Base-by-base conservation (phyloP, 2,797 vertebrate genomes). In the Xenopus petersii region DNA sequence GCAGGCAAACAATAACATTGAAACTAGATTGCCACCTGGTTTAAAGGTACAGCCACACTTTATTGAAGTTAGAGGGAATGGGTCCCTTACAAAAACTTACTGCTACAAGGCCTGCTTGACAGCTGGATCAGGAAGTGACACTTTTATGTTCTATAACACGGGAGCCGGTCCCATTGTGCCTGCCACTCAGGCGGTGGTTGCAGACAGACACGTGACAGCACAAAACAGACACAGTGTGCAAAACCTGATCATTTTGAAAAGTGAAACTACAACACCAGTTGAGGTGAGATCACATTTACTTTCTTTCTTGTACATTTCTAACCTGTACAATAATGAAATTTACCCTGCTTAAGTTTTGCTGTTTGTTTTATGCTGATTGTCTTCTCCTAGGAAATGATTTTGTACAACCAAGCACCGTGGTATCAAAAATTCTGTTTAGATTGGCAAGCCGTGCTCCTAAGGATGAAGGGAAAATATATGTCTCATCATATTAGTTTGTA, bases 81-180 rank as follows among this genome's bases (percentile, higher is more conserved):
- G 95, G 77, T 98, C 97, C 75, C 83, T 98, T 82, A 97, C 97
- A 59, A 98, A 98, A 91, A 98, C 96, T 7, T 98, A 98, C 90
- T 98, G 97, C 90, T 98, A 98, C 86, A 98, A 98, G 87, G 95
- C 96, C 13, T 98, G 95, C 80, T 85, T 98, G 83, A 96, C 97
- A 0, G 93, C 94, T 11, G 96, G 96, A 2, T 98, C 97, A 36
- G 97, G 96, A 91, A 98, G 96, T 79, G 97, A 98, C 86, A 97
- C 95, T 75, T 98, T 98, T 86, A 98, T 98, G 96, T 98, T 98
- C 93, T 98, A 98, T 92, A 97, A 98, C 84, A 97, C 95, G 54
- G 96, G 95, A 82, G 36, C 36, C 8, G 91, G 92, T 63, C 95
- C 95, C 5, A 83, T 87, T 75, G 90, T 89, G 82, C 85, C 94